Base-by-base conservation (phyloP, 2,113 vertebrate genomes). In the Turnix velox region DNA sequence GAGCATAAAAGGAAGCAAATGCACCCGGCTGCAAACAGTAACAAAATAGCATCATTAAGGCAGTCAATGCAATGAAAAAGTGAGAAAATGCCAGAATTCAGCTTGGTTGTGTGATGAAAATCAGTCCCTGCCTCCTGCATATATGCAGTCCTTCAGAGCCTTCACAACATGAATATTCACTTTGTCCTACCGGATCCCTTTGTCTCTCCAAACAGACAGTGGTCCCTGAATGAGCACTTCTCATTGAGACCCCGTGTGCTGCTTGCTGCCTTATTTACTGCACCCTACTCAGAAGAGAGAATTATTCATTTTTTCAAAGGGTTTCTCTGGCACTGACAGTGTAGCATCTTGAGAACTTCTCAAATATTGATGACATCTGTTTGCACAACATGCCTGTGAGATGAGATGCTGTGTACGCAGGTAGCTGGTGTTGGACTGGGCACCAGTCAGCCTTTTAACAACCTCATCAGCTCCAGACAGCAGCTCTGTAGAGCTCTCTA, bases 1-100 rank as follows among this genome's bases (percentile, higher is more conserved):
- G 42, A 74, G 22, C 30, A 74, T 24, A 33, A 55, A 92, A 28
- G 39, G 27, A 55, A 81, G 6, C 14, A 77, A 77, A 67, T 5
- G 11, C 35, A 51, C 35, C 17, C 0, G 10, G 49, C 19, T 55
- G 28, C 6, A 4, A 88, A 39, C 6, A n/a, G 39, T 23, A 75
- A 59, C 49, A 57, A 69, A 90, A 51, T 0, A 84, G 19, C 4
- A 25, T 40, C 77, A 71, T 58, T 46, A 37, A 82, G 40, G 35
- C 57, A 48, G 57, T 46, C 71, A 94, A 89, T 92, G 39, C 43
- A 75, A 91, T 67, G 43, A 35, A 78, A 40, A 88, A 45, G 61
- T 55, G 46, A 55, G 59, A 7, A 77, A 78, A 43, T 59, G 10
- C 4, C 43, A 63, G 52, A 30, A 67, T 37, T 84, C 46, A 55